Percentiles rank a stretch among this genome's conserved stretches.
These are phyloP conservation scores for Epizoanthus scotinus DNA, from an alignment of 92 coral and sea anemone genomes.

Conservation along the genomic window DNA sequence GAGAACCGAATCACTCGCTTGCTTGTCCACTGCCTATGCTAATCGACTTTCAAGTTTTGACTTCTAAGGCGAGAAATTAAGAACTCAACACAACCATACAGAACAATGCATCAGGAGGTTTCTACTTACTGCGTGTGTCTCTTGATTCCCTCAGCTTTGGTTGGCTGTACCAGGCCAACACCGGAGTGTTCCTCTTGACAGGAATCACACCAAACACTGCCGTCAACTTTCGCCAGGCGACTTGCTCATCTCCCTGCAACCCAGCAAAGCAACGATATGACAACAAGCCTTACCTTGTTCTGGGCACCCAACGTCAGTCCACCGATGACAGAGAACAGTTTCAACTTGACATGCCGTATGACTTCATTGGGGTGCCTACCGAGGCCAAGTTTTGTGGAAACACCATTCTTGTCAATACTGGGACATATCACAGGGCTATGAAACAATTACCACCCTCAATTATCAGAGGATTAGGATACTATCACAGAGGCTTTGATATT, in stretches of 20 bases:
- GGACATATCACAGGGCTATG: not conserved
- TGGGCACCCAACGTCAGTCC: constrained; percentile 2
- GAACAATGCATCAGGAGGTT: too few species aligned
- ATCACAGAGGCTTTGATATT: constrained; percentile 51
- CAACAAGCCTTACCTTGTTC: not conserved
- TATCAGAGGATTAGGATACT: constrained; percentile 10
- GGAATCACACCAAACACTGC: not conserved
- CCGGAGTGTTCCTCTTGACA: constrained; percentile 19
- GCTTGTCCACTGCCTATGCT: too few species aligned
- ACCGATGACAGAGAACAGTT: not conserved
- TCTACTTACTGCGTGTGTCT: too few species aligned
- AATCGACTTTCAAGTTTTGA: too few species aligned
- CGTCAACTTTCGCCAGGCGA: constrained; percentile 8
- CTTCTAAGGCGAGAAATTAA: too few species aligned
- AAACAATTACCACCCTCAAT: too few species aligned
- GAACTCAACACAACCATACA: too few species aligned
- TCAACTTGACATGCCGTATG: constrained; percentile 19
- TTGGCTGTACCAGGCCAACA: not conserved
- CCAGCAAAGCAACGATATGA: not conserved
- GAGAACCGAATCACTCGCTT: too few species aligned
- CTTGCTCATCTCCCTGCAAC: constrained; percentile 16
- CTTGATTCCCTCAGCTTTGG: constrained; percentile 3
- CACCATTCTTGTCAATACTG: not conserved
- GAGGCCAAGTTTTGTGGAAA: constrained; percentile 23
- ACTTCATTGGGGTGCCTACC: constrained; percentile 3